Evolutionary conservation across 2,113 vertebrate species (phyloP), one percentile per base, ranked within the genome.

Genomic region (Cisticola juncidis): DNA sequence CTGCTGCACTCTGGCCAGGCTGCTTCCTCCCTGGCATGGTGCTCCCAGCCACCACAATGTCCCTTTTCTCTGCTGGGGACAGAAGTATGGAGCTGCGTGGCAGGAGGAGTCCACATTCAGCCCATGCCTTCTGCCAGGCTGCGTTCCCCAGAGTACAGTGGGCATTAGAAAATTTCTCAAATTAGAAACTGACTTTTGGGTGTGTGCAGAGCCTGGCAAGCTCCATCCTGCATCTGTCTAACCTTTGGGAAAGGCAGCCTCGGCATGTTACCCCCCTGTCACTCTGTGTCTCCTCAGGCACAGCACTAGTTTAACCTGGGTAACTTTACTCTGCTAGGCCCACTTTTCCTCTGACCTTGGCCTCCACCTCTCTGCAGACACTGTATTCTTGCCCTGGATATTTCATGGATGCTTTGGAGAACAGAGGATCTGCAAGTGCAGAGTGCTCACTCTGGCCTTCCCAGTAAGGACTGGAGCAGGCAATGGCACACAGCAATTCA

Each of bases 131-230:
- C 74, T 70, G 60, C 35, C 0, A 7, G 64, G 26, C 72, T 89
- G 83, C n/a, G 0, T 91, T 94, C 86, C 68, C 83, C 53, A 65
- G 89, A 76, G 77, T 64, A 53, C 36, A 84, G 69, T 21, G 26
- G 54, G 29, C 74, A 79, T 88, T 77, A 69, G 68, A 84, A 86
- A 88, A 71, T 78, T 9, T 83, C 89, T 89, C 57, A 86, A 60
- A 93, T 92, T 94, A 95, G 93, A 94, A 95, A 60, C 53, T 91
- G 86, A 64, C 60, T 95, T 94, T 73, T 50, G 88, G 36, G 69
- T 72, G 57, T 47, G 53, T 45, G 53, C 14, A 57, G 38, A 2
- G 9, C 72, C 69, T 91, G 73, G 64, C 88, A 95, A 91, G 44
- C 69, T 86, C 69, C 0, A 0, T 68, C 51, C 69, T 87, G 50